Evolutionary conservation across 2,888 invertebrate genomes (phyloP), one percentile per base, ranked within the genome.

Genomic region (Anticlea derivata): DNA sequence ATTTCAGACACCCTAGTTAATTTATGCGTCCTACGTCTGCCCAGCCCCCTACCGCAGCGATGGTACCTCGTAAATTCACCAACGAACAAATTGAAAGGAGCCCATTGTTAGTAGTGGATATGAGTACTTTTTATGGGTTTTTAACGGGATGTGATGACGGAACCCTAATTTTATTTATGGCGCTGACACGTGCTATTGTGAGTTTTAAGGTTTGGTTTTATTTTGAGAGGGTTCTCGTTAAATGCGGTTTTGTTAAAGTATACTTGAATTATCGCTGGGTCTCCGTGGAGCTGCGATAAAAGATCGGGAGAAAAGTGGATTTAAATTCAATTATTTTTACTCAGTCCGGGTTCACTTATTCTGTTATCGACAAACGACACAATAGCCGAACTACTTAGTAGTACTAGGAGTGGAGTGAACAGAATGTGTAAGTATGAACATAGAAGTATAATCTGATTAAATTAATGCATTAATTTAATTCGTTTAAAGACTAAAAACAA

Each of bases 111-210:
- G 61, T 60, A 29, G 49, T 60, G 53, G 65, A 73, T 70, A 71
- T 70, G 64, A 70, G 59, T 52, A 61, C 63, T 61, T 60, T 75
- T 73, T 76, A 78, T 74, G 74, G 66, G 58, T 64, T 71, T 72
- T 73, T 66, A 68, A 66, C 66, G 62, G 68, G 68, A 67, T 58
- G 62, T 61, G 73, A 68, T 71, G 75, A 74, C 70, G 70, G 69
- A 60, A 69, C 77, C 78, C 82, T 83, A 80, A 84, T 83, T 83
- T 86, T 80, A 81, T 87, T 85, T 83, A 86, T 84, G 80, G 70
- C 63, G 68, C 65, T 70, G 76, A 77, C 84, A 78, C 83, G 81
- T 75, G 83, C 66, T 72, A 51, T 70, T 75, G 61, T 55, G 60
- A 46, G 61, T 61, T 60, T 60, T 65, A 61, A 62, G 55, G 58